phyloP scores from a whole-genome alignment of 1,140 invertebrate species.

The Uloborus diversus region DNA sequence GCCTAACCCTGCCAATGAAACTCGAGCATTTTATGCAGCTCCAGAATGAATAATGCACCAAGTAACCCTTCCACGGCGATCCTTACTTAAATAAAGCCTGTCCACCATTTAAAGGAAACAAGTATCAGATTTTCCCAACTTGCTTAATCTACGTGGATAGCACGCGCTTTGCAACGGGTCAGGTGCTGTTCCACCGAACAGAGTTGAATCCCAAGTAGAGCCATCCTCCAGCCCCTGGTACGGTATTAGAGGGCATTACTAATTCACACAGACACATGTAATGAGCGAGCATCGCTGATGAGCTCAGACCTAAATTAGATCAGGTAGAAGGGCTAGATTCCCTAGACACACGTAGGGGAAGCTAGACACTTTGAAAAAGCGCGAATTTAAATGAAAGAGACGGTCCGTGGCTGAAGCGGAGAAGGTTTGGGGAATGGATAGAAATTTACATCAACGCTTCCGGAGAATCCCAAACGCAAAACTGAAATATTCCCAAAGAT shows the following conservation, averaged over 20 bases:
- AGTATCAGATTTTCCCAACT: slow-evolving; percentile 37
- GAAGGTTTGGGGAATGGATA: slow-evolving; percentile 17
- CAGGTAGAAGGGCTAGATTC: slow-evolving; percentile 25
- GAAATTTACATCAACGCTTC: slow-evolving; percentile 30
- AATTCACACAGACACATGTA: slow-evolving; percentile 51
- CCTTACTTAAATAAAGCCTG: slow-evolving; percentile 30
- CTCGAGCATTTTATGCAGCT: background rate
- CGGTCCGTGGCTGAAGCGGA: slow-evolving; percentile 22
- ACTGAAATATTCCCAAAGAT: no score
- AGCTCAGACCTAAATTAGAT: slow-evolving; percentile 45
- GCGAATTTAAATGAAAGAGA: slow-evolving; percentile 53
- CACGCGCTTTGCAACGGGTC: slow-evolving; percentile 32
- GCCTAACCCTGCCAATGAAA: background rate
- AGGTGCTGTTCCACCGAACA: background rate
- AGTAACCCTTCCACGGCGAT: slow-evolving; percentile 10
- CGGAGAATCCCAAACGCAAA: no score
- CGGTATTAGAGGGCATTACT: slow-evolving; percentile 43
- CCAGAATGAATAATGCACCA: slow-evolving; percentile 36
- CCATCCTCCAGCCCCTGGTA: background rate
- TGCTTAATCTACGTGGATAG: slow-evolving; percentile 41
- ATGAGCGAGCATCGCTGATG: slow-evolving; percentile 34
- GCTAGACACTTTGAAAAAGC: slow-evolving; percentile 47
- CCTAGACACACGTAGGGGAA: slow-evolving; percentile 27
- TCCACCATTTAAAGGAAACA: slow-evolving; percentile 42
- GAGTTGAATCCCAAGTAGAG: slow-evolving; percentile 39